These are phyloP conservation scores for Callosobruchus maculatus DNA, from an alignment of 2,888 invertebrate genomes.

Conservation along the genomic window DNA sequence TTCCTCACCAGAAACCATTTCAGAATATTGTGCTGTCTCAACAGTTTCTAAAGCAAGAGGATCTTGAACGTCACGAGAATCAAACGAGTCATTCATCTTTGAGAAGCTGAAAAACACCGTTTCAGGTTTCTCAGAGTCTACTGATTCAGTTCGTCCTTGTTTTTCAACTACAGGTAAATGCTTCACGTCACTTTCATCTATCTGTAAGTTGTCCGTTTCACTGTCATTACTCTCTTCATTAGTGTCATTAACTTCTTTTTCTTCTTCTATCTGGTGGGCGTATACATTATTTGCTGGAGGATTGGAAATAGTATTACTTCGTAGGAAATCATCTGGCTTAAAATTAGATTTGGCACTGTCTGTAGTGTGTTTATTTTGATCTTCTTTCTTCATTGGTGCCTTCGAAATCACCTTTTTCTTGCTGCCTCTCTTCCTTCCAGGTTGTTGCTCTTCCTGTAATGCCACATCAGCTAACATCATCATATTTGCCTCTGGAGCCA, in stretches of 20 bases:
- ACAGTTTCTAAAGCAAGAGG: neutral
- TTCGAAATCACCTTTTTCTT: neutral
- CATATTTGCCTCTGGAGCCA: neutral
- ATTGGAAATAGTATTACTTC: neutral
- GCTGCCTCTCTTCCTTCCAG: neutral
- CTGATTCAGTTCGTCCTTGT: neutral
- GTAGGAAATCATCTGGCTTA: conserved; percentile 8
- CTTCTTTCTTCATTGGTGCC: neutral
- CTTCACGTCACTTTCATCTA: conserved; percentile 14
- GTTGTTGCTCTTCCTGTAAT: neutral
- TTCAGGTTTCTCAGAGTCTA: no score
- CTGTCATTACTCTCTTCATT: conserved; percentile 25
- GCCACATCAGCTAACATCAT: neutral
- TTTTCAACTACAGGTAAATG: neutral
- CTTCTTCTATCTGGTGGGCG: conserved; percentile 3
- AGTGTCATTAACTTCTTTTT: conserved; percentile 3
- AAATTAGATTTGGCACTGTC: conserved; percentile 1
- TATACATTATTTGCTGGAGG: conserved; percentile 6
- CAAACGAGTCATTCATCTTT: no score
- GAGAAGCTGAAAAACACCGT: no score
- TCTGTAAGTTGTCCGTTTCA: conserved; percentile 15
- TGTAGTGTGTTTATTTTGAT: conserved; percentile 1
- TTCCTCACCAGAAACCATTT: no score
- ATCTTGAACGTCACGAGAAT: no score
- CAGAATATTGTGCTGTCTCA: no score